A percentile compares a stretch with the other conserved stretches of the same genome.
These are phyloP conservation scores for Solea solea DNA, from an alignment of 2,113 vertebrate genomes.

Conservation along the genomic window DNA sequence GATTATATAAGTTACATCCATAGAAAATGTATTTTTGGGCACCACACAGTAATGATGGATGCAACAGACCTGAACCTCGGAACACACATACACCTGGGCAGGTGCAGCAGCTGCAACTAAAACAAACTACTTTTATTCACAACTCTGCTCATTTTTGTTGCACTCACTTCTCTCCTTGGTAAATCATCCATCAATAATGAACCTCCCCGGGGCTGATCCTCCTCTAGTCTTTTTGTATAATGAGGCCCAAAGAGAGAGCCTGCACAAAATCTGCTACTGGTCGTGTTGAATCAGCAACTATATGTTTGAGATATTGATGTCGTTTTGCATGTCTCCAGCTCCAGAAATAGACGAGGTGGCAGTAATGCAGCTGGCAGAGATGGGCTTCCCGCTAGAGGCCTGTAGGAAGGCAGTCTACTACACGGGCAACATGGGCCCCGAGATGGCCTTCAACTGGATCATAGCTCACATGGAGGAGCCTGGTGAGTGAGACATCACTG, in stretches of 20 bases:
- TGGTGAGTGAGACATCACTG: conserved; percentile 78
- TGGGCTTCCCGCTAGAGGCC: conserved; percentile 97
- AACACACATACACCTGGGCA: conserved; percentile 44
- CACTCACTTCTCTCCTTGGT: conserved; percentile 55
- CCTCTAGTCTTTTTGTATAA: conserved; percentile 64
- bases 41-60: conserved; percentile 43
- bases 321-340: conserved; percentile 78
- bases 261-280: neutral
- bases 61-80: conserved; percentile 17
- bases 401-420: conserved; percentile 99
- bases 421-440: conserved; percentile 95
- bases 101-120: conserved; percentile 55
- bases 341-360: conserved; percentile 95
- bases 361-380: conserved; percentile 98
- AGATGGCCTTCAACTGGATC: conserved; percentile 99
- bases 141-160: conserved; percentile 34
- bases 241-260: conserved; percentile 69
- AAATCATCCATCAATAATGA: conserved; percentile 46
- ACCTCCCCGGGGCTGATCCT: conserved; percentile 31
- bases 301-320: conserved; percentile 56
- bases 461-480: conserved; percentile 99
- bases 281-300: conserved; percentile 57
- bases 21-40: conserved; percentile 44
- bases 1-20: conserved; percentile 17
- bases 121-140: conserved; percentile 41